These are phyloP conservation scores for Octodonta nipae DNA, from an alignment of 2,888 invertebrate genomes.

Conservation along the genomic window DNA sequence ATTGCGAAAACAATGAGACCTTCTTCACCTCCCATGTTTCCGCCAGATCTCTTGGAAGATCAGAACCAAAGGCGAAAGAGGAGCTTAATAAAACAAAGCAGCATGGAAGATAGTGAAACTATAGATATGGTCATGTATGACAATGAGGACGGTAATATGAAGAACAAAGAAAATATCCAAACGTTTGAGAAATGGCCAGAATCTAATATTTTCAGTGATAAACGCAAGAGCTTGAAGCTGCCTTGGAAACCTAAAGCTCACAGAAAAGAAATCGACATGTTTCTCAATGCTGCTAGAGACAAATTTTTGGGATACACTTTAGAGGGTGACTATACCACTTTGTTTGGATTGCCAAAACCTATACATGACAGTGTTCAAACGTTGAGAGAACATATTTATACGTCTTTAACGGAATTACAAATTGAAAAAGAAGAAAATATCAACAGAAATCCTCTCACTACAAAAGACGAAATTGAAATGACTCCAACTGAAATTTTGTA, in stretches of 20 bases:
- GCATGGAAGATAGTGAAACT: conserved; percentile 67
- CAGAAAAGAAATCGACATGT: conserved; percentile 83
- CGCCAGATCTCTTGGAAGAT: conserved; percentile 75
- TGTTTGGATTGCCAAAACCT: conserved; percentile 90
- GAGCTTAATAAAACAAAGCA: conserved; percentile 83
- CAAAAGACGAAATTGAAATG: conserved; percentile 61
- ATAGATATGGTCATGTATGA: conserved; percentile 49
- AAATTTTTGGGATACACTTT: conserved; percentile 95
- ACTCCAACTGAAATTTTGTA: conserved; percentile 83
- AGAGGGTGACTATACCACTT: conserved; percentile 70
- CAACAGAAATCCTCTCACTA: conserved; percentile 78
- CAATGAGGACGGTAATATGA: conserved; percentile 39
- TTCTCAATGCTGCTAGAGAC: conserved; percentile 76
- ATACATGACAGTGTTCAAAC: conserved; percentile 93
- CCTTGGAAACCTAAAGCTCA: conserved; percentile 96
- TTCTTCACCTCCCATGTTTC: conserved; percentile 87
- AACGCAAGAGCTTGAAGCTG: conserved; percentile 34
- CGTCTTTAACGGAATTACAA: conserved; percentile 84
- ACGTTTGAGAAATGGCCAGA: conserved; percentile 13
- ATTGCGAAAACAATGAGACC: conserved; percentile 89
- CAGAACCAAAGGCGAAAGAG: conserved; percentile 67
- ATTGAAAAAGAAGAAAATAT: conserved; percentile 84
- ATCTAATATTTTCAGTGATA: conserved; percentile 2
- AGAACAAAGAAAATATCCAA: conserved; percentile 29
- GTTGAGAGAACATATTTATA: conserved; percentile 81